Conservation (phyloP, 2,113 vertebrate species). For the Mobula hypostoma region DNA sequence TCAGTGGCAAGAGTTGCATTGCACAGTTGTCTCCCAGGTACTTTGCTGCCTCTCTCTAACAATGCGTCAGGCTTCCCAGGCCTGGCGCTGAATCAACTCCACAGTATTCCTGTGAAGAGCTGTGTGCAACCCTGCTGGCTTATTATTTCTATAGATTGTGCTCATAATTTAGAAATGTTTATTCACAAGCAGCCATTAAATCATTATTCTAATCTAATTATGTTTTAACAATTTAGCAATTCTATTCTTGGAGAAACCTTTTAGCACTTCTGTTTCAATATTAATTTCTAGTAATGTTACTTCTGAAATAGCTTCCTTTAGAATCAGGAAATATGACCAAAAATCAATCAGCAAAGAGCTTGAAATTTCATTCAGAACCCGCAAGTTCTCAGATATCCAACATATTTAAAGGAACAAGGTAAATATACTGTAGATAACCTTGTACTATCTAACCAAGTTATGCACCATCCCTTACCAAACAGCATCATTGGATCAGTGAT, state of each 20-base stretch:
- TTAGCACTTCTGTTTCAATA: not conserved
- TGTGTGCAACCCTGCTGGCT: not conserved
- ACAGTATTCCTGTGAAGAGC: not conserved
- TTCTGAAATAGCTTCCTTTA: not conserved
- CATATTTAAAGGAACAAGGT: not conserved
- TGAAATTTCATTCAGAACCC: not conserved
- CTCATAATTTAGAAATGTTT: not conserved
- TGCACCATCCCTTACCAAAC: not conserved
- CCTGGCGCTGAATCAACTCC: not conserved
- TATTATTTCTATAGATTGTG: not conserved
- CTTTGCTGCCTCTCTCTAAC: not conserved
- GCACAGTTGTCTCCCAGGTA: not conserved
- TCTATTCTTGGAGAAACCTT: not conserved
- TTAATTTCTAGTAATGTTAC: not conserved
- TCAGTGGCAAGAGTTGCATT: not conserved
- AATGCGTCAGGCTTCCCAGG: not conserved
- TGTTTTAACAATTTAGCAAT: not conserved
- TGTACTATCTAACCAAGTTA: not conserved
- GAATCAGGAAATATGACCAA: not conserved
- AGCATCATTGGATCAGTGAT: not conserved
- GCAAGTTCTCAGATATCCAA: not conserved
- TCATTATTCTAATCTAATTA: not conserved
- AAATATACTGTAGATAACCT: not conserved
- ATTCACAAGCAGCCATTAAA: not conserved
- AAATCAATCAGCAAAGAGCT: not conserved